Evolutionary conservation across 1,140 invertebrate genomes (phyloP).

Genomic region (Holcopasites calliopsidis): DNA sequence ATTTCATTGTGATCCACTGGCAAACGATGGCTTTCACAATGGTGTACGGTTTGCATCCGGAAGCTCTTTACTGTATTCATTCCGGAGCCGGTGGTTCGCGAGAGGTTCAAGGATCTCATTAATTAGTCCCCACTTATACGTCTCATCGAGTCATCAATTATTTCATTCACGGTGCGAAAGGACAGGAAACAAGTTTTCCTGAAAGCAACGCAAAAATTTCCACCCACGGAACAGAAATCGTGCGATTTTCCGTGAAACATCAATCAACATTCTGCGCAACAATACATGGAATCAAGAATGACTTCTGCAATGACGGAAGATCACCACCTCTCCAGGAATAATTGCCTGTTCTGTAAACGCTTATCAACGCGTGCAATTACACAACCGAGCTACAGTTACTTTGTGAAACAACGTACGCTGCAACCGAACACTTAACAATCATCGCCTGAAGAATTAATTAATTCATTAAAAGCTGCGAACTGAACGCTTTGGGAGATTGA

Average conservation of each 20-base stretch:
- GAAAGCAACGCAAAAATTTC: not conserved
- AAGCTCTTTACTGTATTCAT: not conserved
- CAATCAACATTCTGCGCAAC: slow-evolving; percentile 5
- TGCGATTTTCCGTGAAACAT: slow-evolving; percentile 1
- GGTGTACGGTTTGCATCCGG: not conserved
- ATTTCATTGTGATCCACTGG: not conserved
- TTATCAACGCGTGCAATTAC: slow-evolving; percentile 2
- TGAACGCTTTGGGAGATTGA: not conserved
- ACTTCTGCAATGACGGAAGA: not conserved
- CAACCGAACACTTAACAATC: not conserved
- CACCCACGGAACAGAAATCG: not conserved
- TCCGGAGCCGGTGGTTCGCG: not conserved
- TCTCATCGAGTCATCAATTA: slow-evolving; percentile 17
- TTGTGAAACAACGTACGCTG: not conserved
- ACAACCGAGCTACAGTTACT: not conserved
- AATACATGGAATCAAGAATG: slow-evolving; percentile 10
- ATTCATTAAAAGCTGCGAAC: not conserved
- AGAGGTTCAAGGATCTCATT: slow-evolving; percentile 20
- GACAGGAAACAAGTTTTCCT: not conserved
- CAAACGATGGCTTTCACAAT: not conserved
- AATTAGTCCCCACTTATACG: slow-evolving; percentile 28
- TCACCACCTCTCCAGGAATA: not conserved
- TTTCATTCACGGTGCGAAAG: not conserved
- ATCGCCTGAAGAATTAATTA: not conserved
- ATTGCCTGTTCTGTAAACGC: not conserved